phyloP scores from a whole-genome alignment of 2,797 vertebrate genomes.

The Staurois parvus region DNA sequence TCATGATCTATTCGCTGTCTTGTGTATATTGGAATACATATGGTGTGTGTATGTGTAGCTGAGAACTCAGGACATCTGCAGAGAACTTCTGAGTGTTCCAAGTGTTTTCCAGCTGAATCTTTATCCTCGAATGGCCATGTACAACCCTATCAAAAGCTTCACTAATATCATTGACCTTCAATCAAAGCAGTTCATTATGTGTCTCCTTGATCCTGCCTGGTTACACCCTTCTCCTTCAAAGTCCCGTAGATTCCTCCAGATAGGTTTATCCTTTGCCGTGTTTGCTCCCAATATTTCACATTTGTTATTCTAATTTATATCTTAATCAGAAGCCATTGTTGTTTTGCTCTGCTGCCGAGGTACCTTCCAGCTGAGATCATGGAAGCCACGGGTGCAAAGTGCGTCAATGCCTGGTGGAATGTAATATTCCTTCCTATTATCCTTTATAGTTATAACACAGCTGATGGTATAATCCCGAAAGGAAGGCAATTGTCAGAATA shows the following conservation, averaged over 20 bases:
- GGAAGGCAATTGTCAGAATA: no score
- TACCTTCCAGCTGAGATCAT: not conserved
- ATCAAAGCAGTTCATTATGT: constrained; percentile 31
- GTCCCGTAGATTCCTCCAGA: not conserved
- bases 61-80: constrained; percentile 19
- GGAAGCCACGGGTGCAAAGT: not conserved
- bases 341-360: no score
- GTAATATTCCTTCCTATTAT: not conserved
- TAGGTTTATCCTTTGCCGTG: not conserved
- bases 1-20: constrained; percentile 16
- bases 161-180: not conserved
- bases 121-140: constrained; percentile 27
- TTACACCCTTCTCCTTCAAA: constrained; percentile 16
- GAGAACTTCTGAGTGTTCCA: constrained; percentile 2
- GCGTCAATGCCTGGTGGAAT: not conserved
- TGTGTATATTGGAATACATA: constrained; percentile 21
- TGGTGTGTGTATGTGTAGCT: constrained; percentile 22
- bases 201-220: constrained; percentile 8
- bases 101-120: constrained; percentile 3
- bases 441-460: no score
- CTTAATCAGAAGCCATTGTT: constrained; percentile 2
- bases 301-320: constrained; percentile 6
- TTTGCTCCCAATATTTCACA: not conserved
- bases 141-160: not conserved
- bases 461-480: no score